Percentiles rank a stretch among this genome's conserved stretches.
These are phyloP conservation scores for Adela reaumurella DNA, from an alignment of 2,888 invertebrate genomes.

Conservation along the genomic window DNA sequence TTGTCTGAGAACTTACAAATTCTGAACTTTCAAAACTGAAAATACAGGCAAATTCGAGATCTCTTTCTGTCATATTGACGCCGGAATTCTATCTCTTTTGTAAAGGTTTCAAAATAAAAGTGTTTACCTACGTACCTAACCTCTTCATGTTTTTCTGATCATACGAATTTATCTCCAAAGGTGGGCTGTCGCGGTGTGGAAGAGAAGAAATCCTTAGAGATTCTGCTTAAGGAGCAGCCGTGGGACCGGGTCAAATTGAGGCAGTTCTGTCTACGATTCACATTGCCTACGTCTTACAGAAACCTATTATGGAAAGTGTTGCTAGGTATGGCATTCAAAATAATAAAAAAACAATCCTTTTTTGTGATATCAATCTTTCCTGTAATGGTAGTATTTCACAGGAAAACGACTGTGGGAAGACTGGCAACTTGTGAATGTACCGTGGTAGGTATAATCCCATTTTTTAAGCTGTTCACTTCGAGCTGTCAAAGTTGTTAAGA, in stretches of 20 bases:
- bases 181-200: conserved; percentile 88
- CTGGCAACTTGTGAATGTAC: not conserved
- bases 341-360: not conserved
- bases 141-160: no score
- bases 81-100: no score
- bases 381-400: not conserved
- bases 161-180: no score
- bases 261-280: conserved; percentile 81
- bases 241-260: conserved; percentile 75
- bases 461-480: no score
- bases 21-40: no score
- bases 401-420: not conserved
- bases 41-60: no score
- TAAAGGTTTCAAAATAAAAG: no score
- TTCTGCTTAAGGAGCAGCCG: conserved; percentile 80
- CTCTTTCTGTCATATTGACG: no score
- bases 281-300: conserved; percentile 77
- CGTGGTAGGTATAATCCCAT: no score
- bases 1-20: no score
- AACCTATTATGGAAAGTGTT: conserved; percentile 83
- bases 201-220: conserved; percentile 86
- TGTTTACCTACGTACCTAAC: no score
- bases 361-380: not conserved
- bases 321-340: conserved; percentile 55
- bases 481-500: no score